Conservation (phyloP, 2,797 vertebrate genomes). For the Megalops cyprinoides region DNA sequence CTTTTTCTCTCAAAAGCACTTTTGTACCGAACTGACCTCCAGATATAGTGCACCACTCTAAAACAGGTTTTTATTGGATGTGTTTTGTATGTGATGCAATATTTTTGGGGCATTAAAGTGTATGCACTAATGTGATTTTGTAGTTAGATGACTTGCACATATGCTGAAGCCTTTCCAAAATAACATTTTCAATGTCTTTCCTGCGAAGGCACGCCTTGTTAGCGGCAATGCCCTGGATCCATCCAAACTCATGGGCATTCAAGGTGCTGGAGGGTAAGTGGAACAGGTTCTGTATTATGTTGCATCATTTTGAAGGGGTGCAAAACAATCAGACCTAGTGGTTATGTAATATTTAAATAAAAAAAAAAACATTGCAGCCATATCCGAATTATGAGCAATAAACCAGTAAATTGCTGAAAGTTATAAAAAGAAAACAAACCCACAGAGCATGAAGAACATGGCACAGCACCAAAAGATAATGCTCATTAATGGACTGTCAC, state of each 20-base stretch:
- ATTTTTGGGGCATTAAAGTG: slow-evolving; percentile 10
- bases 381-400: background rate
- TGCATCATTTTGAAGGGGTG: background rate
- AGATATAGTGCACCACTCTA: slow-evolving; percentile 63
- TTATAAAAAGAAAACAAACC: background rate
- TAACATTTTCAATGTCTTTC: slow-evolving; percentile 52
- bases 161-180: background rate
- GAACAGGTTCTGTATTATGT: slow-evolving; percentile 6
- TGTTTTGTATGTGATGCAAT: slow-evolving; percentile 19
- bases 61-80: slow-evolving; percentile 37
- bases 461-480: background rate
- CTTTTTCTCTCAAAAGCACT: slow-evolving; percentile 32
- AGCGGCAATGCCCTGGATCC: slow-evolving; percentile 80
- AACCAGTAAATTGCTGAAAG: background rate
- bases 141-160: slow-evolving; percentile 2
- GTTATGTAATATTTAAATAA: background rate
- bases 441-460: background rate
- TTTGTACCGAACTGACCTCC: slow-evolving; percentile 75
- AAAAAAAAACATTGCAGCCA: background rate
- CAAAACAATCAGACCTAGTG: background rate
- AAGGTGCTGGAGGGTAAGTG: slow-evolving; percentile 88
- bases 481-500: background rate
- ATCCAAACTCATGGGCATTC: slow-evolving; percentile 83
- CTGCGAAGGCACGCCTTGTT: slow-evolving; percentile 77
- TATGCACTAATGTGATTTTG: background rate